A percentile compares a stretch with the other conserved stretches of the same genome.
Evolutionary conservation across 1,140 invertebrate species (phyloP).

Genomic region (Meloidogyne floridensis): DNA sequence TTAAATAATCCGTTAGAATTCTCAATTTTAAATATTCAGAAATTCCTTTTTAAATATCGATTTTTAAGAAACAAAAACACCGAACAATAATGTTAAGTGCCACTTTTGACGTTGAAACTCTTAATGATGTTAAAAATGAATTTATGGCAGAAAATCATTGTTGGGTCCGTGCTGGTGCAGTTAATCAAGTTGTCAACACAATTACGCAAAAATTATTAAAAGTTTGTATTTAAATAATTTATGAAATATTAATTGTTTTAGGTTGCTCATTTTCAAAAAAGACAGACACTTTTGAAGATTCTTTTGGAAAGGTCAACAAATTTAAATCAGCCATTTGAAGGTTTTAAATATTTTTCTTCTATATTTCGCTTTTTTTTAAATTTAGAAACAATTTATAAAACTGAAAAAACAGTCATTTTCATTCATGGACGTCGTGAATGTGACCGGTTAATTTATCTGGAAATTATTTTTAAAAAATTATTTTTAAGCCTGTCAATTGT

Average conservation of each 20-base stretch:
- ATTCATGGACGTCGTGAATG: conserved; percentile 24
- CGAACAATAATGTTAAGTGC: conserved; percentile 44
- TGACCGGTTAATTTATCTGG: conserved; percentile 18
- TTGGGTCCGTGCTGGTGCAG: conserved; percentile 33
- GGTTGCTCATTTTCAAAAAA: conserved; percentile 21
- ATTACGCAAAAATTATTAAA: conserved; percentile 36
- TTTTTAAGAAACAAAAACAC: conserved; percentile 28
- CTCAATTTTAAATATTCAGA: too few relatives aligned
- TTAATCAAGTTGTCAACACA: conserved; percentile 33
- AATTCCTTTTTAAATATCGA: neutral
- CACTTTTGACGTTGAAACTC: conserved; percentile 32
- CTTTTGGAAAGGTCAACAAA: conserved; percentile 16
- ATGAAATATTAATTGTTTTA: conserved; percentile 1
- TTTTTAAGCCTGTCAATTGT: conserved; percentile 22
- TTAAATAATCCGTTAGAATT: neutral
- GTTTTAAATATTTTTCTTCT: neutral
- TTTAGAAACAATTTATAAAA: conserved; percentile 30
- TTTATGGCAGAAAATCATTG: conserved; percentile 33
- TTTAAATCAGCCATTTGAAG: neutral
- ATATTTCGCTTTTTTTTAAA: neutral
- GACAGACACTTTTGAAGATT: neutral
- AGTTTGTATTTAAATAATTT: conserved; percentile 8
- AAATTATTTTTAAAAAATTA: neutral
- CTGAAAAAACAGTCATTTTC: conserved; percentile 40
- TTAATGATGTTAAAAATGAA: conserved; percentile 27